Base-by-base conservation (phyloP, 1,140 invertebrate genomes). In the Procambarus virginalis region DNA sequence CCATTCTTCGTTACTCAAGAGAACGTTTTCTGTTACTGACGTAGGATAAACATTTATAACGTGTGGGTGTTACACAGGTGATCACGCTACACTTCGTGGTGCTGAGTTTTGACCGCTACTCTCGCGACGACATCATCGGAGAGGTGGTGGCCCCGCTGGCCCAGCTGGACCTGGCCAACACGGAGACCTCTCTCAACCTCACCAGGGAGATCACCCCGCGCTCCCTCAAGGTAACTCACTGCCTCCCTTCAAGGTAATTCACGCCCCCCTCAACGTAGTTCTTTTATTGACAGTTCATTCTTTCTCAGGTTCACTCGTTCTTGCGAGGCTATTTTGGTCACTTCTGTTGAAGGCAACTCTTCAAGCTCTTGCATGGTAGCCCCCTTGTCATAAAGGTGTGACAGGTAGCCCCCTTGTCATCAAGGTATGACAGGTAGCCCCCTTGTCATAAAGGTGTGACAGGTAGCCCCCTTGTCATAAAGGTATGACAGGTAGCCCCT, bases 101-200 rank as follows among this genome's bases (percentile, higher is more conserved):
- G 4, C 95, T 99, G 91, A 99, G 98, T 94, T 99, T 99, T 94
- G 99, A 99, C 94, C 96, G 98, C 93, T 99, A 99, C 94, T 99
- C 98, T 51, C 96, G 98, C 34, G 98, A 99, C 93, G 98, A 99
- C 93, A 97, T 99, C 86, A 98, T 99, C 86, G 98, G 99, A 22
- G 98, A 99, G 94, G 97, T 99, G n/a, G 96, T 99, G 91, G 97
- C 97, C 91, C 96, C 97, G 20, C 94, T 99, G 87, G 91, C 91
- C 20, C 91, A 92, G 51, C 84, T 93, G 8, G 92, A 93, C 85
- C 92, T 94, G 10, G 86, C 92, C 49, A 92, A 93, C 73, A 92
- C 91, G 77, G 92, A 93, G 79, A 89, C 91, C 49, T 89, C 93
- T 10, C 84, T 93, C 46, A 76, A 89, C 5, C 95, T 98, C 48